Evolutionary conservation across 2,113 vertebrate genomes (phyloP).

Genomic region (Glaucomys volans): DNA sequence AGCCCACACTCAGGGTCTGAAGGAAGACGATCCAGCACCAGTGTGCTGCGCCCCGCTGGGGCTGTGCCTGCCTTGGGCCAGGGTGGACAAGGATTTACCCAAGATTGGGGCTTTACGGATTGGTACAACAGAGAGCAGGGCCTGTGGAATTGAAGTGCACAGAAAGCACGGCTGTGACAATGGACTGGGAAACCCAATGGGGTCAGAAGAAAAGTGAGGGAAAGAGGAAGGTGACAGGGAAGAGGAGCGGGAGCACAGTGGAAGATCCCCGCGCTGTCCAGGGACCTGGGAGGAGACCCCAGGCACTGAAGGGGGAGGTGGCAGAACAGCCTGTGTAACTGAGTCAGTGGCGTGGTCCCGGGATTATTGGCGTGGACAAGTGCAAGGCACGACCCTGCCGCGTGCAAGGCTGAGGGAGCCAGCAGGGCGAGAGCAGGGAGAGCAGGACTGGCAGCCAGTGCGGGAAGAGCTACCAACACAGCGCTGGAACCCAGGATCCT

Average conservation of each 20-base stretch:
- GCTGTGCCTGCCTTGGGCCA: neutral
- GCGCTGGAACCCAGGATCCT: neutral
- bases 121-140: fast-evolving
- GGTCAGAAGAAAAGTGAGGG: neutral
- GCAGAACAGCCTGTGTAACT: neutral
- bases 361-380: no score
- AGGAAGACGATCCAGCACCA: fast-evolving
- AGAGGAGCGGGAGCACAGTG: fast-evolving
- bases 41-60: neutral
- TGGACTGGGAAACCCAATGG: fast-evolving
- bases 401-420: neutral
- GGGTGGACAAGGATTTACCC: neutral
- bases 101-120: neutral
- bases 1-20: neutral
- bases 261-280: neutral
- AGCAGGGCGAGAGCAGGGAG: neutral
- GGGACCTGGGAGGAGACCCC: neutral
- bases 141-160: fast-evolving
- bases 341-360: fast-evolving
- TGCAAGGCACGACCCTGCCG: no score
- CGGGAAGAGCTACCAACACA: neutral
- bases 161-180: neutral
- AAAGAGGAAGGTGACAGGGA: neutral
- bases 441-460: neutral
- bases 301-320: neutral